Percentiles rank a stretch among this genome's conserved stretches.
phyloP scores from a whole-genome alignment of 2,797 vertebrate genomes.

The Aotus griseimembra region DNA sequence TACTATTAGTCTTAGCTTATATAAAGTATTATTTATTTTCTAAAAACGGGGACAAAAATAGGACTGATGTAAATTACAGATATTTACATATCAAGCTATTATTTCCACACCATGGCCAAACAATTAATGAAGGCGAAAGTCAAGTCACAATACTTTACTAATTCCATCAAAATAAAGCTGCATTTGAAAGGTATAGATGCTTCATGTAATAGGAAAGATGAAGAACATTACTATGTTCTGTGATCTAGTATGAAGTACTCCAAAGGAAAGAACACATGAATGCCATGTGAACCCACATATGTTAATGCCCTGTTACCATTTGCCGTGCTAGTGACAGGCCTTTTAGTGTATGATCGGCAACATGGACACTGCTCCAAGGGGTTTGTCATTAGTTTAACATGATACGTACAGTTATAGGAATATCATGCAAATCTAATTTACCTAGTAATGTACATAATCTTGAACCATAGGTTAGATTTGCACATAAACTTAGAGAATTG shows the following conservation, averaged over 20 bases:
- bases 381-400: background rate
- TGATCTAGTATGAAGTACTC: background rate
- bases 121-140: background rate
- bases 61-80: background rate
- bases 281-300: background rate
- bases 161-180: background rate
- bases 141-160: background rate
- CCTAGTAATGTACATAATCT: background rate
- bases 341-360: background rate
- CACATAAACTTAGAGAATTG: background rate
- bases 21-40: background rate
- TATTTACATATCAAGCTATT: background rate
- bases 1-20: background rate
- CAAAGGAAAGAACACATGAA: background rate
- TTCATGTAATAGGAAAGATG: background rate
- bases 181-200: background rate
- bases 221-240: background rate
- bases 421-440: background rate
- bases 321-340: background rate
- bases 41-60: background rate
- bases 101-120: background rate
- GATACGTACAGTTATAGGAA: background rate
- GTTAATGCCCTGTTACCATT: background rate
- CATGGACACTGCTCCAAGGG: rapidly evolving
- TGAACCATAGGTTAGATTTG: background rate